A percentile compares a stretch with the other conserved stretches of the same genome.
Evolutionary conservation across 2,797 vertebrate genomes (phyloP).

Genomic region (Champsocephalus gunnari): DNA sequence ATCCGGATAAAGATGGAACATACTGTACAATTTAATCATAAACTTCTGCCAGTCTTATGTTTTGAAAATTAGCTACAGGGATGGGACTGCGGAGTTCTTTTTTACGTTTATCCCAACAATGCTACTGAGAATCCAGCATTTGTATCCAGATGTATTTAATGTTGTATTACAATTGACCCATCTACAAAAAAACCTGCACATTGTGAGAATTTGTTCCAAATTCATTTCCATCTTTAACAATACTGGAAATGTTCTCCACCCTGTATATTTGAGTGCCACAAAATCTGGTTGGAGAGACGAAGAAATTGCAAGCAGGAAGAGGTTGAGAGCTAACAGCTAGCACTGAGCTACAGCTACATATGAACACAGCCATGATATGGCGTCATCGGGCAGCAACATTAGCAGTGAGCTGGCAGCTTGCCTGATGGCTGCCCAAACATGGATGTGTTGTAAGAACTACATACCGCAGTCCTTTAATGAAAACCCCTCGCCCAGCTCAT

Average conservation of each 20-base stretch:
- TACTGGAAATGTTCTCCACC: neutral
- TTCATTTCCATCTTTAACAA: neutral
- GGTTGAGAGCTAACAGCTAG: neutral
- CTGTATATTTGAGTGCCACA: neutral
- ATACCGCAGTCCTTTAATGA: neutral
- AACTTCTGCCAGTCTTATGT: neutral
- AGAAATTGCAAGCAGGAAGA: neutral
- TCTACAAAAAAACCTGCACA: neutral
- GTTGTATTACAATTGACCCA: neutral
- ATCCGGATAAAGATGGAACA: too few species aligned
- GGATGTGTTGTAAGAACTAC: neutral
- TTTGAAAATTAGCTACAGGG: neutral
- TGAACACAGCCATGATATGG: neutral
- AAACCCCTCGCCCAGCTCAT: neutral
- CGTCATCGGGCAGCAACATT: neutral
- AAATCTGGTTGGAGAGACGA: neutral
- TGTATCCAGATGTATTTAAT: neutral
- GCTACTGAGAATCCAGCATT: neutral
- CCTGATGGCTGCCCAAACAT: constrained; percentile 1
- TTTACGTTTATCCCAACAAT: neutral
- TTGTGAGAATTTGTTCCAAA: neutral
- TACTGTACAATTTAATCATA: neutral
- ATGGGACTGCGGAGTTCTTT: neutral
- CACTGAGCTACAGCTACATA: neutral
- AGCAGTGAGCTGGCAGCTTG: neutral